Evolutionary conservation across 2,797 vertebrate genomes (phyloP).

Genomic region (Salmo trutta): DNA sequence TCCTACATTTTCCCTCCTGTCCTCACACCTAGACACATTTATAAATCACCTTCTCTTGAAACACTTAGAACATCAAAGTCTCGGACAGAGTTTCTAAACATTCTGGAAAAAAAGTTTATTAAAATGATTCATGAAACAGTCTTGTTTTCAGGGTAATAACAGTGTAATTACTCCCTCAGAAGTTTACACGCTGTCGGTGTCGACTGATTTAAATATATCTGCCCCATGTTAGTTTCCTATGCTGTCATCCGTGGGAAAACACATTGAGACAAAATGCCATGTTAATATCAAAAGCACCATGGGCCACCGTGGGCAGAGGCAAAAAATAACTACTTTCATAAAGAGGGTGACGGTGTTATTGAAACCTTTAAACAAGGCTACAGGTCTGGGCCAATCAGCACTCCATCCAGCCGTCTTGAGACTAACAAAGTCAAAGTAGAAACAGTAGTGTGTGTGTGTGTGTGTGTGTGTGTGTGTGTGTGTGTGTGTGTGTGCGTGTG

Average conservation of each 20-base stretch:
- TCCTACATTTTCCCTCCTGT: background rate
- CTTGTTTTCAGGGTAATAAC: background rate
- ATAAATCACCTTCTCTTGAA: background rate
- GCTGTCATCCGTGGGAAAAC: background rate
- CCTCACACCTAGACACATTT: background rate
- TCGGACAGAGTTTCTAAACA: background rate
- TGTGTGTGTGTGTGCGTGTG: background rate
- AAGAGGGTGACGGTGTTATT: background rate
- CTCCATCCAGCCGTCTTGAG: too few relatives aligned
- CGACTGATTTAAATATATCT: background rate
- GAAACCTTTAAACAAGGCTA: too few relatives aligned
- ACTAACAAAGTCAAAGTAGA: too few relatives aligned
- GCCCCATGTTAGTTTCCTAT: background rate
- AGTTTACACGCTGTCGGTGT: background rate
- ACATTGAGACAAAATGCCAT: background rate
- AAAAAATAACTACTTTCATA: background rate
- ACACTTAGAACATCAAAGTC: background rate
- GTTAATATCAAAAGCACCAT: background rate
- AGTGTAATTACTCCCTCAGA: background rate
- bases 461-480: too few relatives aligned
- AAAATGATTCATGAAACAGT: background rate
- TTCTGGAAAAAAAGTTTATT: background rate
- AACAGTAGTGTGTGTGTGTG: too few relatives aligned
- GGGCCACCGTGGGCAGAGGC: background rate
- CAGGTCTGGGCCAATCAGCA: too few relatives aligned